Conservation (phyloP, 2,113 vertebrate genomes). For the Paratilapia polleni region DNA sequence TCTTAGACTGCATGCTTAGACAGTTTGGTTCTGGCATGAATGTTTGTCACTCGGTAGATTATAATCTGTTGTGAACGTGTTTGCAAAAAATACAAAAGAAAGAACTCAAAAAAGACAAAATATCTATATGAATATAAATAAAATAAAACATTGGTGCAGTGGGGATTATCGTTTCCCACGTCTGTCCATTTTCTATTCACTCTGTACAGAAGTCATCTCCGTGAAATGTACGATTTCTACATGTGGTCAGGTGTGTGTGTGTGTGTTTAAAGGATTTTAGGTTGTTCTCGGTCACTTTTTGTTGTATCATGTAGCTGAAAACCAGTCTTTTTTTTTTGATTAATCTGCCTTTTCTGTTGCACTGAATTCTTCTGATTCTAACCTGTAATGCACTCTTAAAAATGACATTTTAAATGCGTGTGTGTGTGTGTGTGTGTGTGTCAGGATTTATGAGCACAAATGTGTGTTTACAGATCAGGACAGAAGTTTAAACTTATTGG, state of each 20-base stretch:
- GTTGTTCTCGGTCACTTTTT: background rate
- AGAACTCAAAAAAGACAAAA: background rate
- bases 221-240: background rate
- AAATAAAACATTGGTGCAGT: slow-evolving; percentile 22
- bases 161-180: background rate
- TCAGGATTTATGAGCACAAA: background rate
- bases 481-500: background rate
- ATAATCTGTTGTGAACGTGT: slow-evolving; percentile 73
- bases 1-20: slow-evolving; percentile 74
- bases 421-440: background rate
- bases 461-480: slow-evolving; percentile 5
- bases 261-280: background rate
- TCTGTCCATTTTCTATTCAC: slow-evolving; percentile 60
- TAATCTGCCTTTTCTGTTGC: slow-evolving; percentile 14
- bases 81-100: slow-evolving; percentile 52
- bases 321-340: background rate
- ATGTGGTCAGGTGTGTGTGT: background rate
- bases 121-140: slow-evolving; percentile 18
- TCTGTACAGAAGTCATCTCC: slow-evolving; percentile 12
- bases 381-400: slow-evolving; percentile 28
- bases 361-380: slow-evolving; percentile 37
- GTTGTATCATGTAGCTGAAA: slow-evolving; percentile 9
- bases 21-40: slow-evolving; percentile 74
- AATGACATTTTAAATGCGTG: slow-evolving; percentile 3
- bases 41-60: slow-evolving; percentile 65